Base-by-base conservation (phyloP, 2,888 invertebrate species). In the Autographa pulchrina region DNA sequence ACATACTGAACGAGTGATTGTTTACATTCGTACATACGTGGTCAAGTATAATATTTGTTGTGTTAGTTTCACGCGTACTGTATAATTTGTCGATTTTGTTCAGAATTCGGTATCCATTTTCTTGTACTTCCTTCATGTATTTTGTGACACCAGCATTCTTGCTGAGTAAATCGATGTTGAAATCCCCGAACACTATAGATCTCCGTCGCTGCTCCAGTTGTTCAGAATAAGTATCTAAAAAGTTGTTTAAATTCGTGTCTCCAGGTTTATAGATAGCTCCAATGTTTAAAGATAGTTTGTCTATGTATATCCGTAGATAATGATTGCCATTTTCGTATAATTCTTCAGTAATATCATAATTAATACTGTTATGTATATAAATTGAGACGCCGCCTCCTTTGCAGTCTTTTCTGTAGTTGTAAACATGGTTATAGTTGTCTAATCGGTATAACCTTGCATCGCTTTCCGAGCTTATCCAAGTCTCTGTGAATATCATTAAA, bases 341-440 rank as follows among this genome's bases (percentile, higher is more conserved):
- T n/a, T n/a, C n/a, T n/a, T n/a, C n/a, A n/a, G n/a, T n/a, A n/a
- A n/a, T n/a, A n/a, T n/a, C n/a, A n/a, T n/a, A n/a, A n/a, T n/a
- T n/a, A 5, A 67, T 68, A 32, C 43, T 67, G 13, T 67, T 41
- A 31, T 72, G 67, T 6, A 68, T 18, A 18, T 68, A 72, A n/a
- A 72, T 64, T 3, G 71, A 71, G 3, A 71, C 54, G 0, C 67
- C 67, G 3, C 67, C 63, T 3, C 71, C 71, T 66, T 59, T 71
- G 9, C 68, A 2, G 11, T 35, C 8, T 14, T 60, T 11, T 16
- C 64, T 68, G 11, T 64, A 68, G 16, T 68, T 72, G 48, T 67
- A 67, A 38, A 71, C 7, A 25, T 62, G 62, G 7, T 18, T 25
- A 43, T 62, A 62, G 14, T 43, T 62, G 2, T 41, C 43, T 43